Percentiles rank a stretch among this genome's conserved stretches.
Conservation (phyloP, 2,888 invertebrate species). For the Labia minor region DNA sequence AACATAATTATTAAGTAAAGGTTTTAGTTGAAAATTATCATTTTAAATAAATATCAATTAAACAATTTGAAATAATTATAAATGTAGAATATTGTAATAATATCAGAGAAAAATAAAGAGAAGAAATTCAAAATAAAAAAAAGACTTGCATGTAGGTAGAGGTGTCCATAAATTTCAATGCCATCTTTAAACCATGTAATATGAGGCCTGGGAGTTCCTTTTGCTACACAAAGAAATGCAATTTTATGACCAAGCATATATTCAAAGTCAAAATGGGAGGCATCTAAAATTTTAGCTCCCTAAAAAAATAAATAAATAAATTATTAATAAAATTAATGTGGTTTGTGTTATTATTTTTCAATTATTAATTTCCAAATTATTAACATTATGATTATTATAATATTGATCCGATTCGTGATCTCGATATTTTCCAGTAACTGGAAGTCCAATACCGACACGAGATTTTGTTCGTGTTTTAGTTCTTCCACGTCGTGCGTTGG, state of each 20-base stretch:
- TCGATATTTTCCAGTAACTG: conserved; percentile 78
- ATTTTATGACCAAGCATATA: conserved; percentile 91
- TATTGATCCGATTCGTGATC: conserved; percentile 85
- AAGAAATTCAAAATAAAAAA: no score
- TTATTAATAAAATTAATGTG: neutral
- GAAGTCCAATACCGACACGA: conserved; percentile 74
- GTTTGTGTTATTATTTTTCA: neutral
- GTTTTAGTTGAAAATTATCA: no score
- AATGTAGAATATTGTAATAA: no score
- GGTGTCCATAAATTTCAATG: conserved; percentile 80
- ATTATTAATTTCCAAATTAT: neutral
- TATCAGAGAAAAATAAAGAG: no score
- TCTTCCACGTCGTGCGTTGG: conserved; percentile 54
- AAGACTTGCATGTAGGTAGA: conserved; percentile 68
- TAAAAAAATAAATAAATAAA: conserved; percentile 34
- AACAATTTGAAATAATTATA: no score
- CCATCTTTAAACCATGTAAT: conserved; percentile 96
- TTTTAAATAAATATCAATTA: no score
- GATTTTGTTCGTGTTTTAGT: conserved; percentile 63
- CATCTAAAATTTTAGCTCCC: conserved; percentile 81
- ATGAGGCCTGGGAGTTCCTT: conserved; percentile 78
- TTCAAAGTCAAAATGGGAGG: conserved; percentile 88
- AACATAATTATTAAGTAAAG: no score
- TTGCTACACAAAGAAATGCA: conserved; percentile 81
- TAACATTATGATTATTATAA: conserved; percentile 81